Evolutionary conservation across 2,888 invertebrate genomes (phyloP).

Genomic region (Tribolium freemani): DNA sequence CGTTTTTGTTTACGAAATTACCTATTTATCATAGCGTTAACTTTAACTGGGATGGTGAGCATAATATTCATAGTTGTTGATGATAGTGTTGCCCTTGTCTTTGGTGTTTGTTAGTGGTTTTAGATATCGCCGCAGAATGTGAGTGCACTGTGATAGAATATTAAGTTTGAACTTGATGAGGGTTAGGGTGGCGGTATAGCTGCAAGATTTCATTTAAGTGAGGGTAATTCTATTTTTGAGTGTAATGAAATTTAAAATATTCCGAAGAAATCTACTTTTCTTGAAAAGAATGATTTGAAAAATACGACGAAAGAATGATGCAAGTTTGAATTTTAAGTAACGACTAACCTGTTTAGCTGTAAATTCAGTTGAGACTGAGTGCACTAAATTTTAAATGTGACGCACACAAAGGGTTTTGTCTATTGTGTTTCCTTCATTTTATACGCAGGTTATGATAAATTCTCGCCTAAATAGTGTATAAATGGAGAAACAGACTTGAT

Average conservation of each 20-base stretch:
- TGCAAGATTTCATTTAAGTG: constrained; percentile 36
- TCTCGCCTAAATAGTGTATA: constrained; percentile 52
- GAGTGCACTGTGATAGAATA: constrained; percentile 31
- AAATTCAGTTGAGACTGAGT: constrained; percentile 34
- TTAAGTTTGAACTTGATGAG: constrained; percentile 36
- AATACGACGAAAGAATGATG: constrained; percentile 26
- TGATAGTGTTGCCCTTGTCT: not conserved
- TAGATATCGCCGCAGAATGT: constrained; percentile 19
- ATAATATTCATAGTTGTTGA: not conserved
- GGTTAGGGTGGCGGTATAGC: constrained; percentile 27
- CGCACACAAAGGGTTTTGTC: constrained; percentile 55
- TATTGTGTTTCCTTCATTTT: constrained; percentile 57
- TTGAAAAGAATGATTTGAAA: constrained; percentile 32
- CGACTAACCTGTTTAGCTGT: constrained; percentile 42
- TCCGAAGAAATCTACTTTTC: constrained; percentile 34
- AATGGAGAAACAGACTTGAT: constrained; percentile 53
- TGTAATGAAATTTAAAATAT: constrained; percentile 36
- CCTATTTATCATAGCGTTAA: too few species aligned
- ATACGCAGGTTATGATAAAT: constrained; percentile 53
- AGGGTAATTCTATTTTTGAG: constrained; percentile 34
- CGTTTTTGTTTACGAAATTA: too few species aligned
- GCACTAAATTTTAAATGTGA: constrained; percentile 57
- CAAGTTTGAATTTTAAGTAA: constrained; percentile 41
- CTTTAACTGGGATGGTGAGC: too few species aligned
- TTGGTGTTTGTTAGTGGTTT: constrained; percentile 4